Base-by-base conservation (phyloP, 2,797 vertebrate genomes). In the Rhynchotus rufescens region DNA sequence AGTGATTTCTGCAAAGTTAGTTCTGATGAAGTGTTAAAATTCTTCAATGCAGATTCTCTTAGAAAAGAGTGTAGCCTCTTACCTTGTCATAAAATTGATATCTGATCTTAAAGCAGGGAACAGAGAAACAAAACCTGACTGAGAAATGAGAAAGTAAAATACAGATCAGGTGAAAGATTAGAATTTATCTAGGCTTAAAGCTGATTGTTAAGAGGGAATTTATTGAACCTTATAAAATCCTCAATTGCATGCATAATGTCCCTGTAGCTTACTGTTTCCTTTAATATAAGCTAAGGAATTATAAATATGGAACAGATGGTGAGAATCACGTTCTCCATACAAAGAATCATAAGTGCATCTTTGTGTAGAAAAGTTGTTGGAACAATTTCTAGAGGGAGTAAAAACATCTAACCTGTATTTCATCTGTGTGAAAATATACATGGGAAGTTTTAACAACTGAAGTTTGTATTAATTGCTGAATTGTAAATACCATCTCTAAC, bases 231-330 rank as follows among this genome's bases (percentile, higher is more conserved):
- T 95, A 89, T 96, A 96, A 97, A 96, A 94, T 77, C 89, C 81
- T 94, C 86, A 93, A 92, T 61, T 94, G 86, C 84, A 94, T 82
- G 67, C 68, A 96, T 95, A 95, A 96, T 94, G 75, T 87, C 89
- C 86, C 84, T 95, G 87, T 94, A 91, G 79, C 93, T 97, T 96
- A 95, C 80, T 60, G 64, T 93, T 96, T 97, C 67, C 90, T 92
- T 85, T 96, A 93, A 93, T 95, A 92, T 92, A 95, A 96, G 92
- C 64, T 57, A 95, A 96, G 76, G 91, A 94, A 91, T 79, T 80
- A 93, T 88, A 95, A 95, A 96, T 94, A 95, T 80, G 84, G 90
- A 97, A 94, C 96, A 97, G 91, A 96, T 96, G 95, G 95, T 80
- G 93, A 93, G 82, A 95, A 93, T 87, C 91, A 93, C 11, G 2